A percentile compares a stretch with the other conserved stretches of the same genome.
These are phyloP conservation scores for Porites cylindrica DNA, from an alignment of 92 coral and sea anemone genomes.

Conservation along the genomic window DNA sequence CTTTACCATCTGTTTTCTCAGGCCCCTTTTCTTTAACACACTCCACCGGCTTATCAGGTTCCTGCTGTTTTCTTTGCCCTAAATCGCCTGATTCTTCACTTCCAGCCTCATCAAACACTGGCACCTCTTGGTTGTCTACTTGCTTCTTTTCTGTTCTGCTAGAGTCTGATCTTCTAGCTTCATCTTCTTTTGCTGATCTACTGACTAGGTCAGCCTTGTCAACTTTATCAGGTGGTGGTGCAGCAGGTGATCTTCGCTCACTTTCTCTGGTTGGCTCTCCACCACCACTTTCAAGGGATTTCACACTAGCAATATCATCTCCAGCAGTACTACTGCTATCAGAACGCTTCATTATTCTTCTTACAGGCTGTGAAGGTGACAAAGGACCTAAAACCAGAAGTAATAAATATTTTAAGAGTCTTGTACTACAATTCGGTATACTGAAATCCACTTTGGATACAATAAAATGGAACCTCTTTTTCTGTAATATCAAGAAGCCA, in stretches of 20 bases:
- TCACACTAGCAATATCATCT: constrained; percentile 96
- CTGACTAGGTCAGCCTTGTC: constrained; percentile 7
- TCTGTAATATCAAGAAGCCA: too few relatives aligned
- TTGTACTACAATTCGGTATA: too few relatives aligned
- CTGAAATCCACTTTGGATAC: too few relatives aligned
- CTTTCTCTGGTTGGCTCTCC: constrained; percentile 36
- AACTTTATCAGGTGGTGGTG: constrained; percentile 3
- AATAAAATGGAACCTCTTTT: too few relatives aligned
- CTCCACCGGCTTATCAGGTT: constrained; percentile 38
- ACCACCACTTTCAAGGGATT: constrained; percentile 84
- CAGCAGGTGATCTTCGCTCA: constrained; percentile 33
- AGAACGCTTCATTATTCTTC: constrained; percentile 95
- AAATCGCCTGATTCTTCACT: constrained; percentile 20
- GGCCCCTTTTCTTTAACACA: constrained; percentile 33
- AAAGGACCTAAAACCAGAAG: constrained; percentile 76
- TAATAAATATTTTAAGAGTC: too few relatives aligned
- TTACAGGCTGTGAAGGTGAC: constrained; percentile 89
- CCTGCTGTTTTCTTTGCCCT: constrained; percentile 23
- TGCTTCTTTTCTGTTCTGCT: background rate
- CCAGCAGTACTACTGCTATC: constrained; percentile 98
- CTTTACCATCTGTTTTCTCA: constrained; percentile 51
- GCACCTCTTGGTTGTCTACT: constrained; percentile 23
- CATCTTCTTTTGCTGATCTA: constrained; percentile 8
- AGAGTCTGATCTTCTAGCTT: background rate
- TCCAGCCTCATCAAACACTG: constrained; percentile 44